These are phyloP conservation scores for Orchesella cincta DNA, from an alignment of 1,140 invertebrate species.

Conservation along the genomic window DNA sequence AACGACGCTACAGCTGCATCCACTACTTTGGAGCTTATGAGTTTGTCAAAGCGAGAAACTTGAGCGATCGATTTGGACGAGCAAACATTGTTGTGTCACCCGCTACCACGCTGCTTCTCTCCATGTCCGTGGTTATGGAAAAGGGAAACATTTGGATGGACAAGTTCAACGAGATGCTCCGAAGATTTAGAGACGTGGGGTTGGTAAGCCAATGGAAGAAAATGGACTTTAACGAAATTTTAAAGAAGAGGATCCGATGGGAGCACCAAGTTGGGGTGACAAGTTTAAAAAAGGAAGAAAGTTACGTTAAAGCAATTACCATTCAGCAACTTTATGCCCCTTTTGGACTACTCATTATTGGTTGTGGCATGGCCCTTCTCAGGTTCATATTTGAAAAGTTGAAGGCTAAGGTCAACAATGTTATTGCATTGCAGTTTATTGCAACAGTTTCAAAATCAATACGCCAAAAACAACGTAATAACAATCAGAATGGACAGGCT, in stretches of 20 bases:
- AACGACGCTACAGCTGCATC: background rate
- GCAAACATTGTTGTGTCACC: background rate
- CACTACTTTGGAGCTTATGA: background rate
- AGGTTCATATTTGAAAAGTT: too few species aligned
- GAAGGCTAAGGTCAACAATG: too few species aligned
- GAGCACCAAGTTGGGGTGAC: background rate
- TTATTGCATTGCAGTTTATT: too few species aligned
- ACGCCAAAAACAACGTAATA: too few species aligned
- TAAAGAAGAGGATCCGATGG: background rate
- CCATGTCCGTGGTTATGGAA: background rate
- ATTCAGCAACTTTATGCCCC: background rate
- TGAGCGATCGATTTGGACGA: background rate
- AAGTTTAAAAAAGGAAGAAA: background rate
- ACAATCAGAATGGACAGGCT: too few species aligned
- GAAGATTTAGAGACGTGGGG: background rate
- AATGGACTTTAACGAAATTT: background rate
- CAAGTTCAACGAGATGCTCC: background rate
- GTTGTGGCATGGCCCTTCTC: too few species aligned
- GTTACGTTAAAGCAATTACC: background rate
- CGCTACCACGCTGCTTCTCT: background rate
- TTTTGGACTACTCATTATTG: background rate
- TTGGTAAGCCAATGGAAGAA: background rate
- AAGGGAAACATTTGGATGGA: background rate
- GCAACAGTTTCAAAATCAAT: too few species aligned
- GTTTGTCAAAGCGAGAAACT: background rate